These are phyloP conservation scores for Myotis daubentonii DNA, from an alignment of 2,797 vertebrate species.

Conservation along the genomic window DNA sequence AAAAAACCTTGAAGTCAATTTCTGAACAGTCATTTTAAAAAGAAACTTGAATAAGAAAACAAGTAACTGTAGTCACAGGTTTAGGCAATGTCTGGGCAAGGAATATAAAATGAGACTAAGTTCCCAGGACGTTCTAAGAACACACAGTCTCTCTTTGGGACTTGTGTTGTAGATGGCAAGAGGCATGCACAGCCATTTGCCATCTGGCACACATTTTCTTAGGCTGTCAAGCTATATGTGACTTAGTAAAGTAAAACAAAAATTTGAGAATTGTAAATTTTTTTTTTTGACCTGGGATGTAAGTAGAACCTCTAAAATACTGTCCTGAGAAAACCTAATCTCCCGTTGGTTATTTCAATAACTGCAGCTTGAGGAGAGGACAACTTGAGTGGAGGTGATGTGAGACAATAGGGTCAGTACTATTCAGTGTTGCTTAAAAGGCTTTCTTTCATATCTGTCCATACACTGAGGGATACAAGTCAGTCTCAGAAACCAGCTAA, in stretches of 20 bases:
- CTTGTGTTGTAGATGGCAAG: conserved; percentile 46
- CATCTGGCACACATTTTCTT: conserved; percentile 55
- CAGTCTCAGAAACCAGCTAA: not conserved
- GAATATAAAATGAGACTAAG: not conserved
- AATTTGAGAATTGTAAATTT: not conserved
- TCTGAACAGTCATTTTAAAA: conserved; percentile 44
- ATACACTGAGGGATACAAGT: not conserved
- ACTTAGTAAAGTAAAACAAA: conserved; percentile 55
- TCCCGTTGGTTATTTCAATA: conserved; percentile 20
- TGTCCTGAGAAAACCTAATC: conserved; percentile 30
- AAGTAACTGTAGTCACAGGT: conserved; percentile 37
- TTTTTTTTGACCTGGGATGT: conserved; percentile 65
- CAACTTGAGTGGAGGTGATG: not conserved
- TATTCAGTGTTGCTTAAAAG: not conserved
- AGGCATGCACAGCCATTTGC: conserved; percentile 17
- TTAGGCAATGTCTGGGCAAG: not conserved
- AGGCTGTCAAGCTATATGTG: conserved; percentile 62
- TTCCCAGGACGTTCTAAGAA: conserved; percentile 48
- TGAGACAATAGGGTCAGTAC: not conserved
- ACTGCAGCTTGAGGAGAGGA: not conserved
- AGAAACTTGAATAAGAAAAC: conserved; percentile 42
- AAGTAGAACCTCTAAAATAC: conserved; percentile 34
- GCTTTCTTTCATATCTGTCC: not conserved
- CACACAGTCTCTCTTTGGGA: conserved; percentile 41
- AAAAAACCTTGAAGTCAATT: conserved; percentile 19